phyloP scores from a whole-genome alignment of 1,140 invertebrate genomes.

The Temnothorax curvispinosus region DNA sequence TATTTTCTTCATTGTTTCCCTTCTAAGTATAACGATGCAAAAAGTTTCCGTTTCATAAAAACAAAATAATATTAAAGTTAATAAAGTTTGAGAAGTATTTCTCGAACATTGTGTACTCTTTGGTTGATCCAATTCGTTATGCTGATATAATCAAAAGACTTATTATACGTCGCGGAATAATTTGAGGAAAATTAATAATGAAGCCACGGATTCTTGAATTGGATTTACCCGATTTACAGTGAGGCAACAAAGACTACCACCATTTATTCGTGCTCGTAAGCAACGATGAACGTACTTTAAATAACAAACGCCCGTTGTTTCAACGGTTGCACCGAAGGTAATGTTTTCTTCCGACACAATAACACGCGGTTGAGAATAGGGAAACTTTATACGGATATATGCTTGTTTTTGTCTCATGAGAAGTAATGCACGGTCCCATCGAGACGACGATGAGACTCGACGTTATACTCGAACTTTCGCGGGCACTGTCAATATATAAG shows the following conservation, averaged over 20 bases:
- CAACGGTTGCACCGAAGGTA: not conserved
- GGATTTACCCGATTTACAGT: conserved; percentile 13
- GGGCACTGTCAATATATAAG: not conserved
- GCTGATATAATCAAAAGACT: not conserved
- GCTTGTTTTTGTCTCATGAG: conserved; percentile 30
- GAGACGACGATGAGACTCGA: not conserved
- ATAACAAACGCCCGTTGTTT: conserved; percentile 37
- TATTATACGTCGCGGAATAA: not conserved
- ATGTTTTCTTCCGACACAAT: conserved; percentile 41
- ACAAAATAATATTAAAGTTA: not conserved
- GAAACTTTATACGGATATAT: conserved; percentile 11
- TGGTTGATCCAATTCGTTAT: not conserved
- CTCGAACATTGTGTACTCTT: not conserved
- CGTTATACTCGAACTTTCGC: not conserved
- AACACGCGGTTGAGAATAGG: conserved; percentile 3
- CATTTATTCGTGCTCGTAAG: conserved; percentile 13
- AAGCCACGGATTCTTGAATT: not conserved
- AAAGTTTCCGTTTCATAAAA: not conserved
- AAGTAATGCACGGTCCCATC: conserved; percentile 3
- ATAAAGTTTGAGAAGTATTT: not conserved
- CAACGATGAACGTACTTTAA: not conserved
- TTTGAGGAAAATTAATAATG: conserved; percentile 19
- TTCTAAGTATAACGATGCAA: not conserved
- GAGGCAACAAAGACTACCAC: not conserved
- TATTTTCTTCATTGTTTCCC: not conserved